These are phyloP conservation scores for Caenorhabditis japonica DNA, from an alignment of 2,888 invertebrate genomes.

Conservation along the genomic window DNA sequence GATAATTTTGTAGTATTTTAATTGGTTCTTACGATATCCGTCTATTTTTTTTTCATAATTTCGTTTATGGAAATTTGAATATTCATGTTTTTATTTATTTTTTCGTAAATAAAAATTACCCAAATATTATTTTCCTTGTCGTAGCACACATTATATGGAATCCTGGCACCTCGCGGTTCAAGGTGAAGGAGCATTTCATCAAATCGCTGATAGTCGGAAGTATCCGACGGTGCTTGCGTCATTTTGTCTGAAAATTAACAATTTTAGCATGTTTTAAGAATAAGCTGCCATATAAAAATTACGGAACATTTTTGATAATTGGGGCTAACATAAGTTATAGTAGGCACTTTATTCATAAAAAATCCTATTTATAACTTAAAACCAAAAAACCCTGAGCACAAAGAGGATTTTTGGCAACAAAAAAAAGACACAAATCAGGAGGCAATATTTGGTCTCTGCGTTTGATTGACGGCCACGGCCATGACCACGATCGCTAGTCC, in stretches of 20 bases:
- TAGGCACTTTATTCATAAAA: too few relatives aligned
- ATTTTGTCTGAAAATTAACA: constrained; percentile 50
- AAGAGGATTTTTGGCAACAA: neutral
- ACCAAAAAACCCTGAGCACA: neutral
- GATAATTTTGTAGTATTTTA: too few relatives aligned
- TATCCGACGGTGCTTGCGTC: constrained; percentile 73
- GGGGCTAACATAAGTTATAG: too few relatives aligned
- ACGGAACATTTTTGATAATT: too few relatives aligned
- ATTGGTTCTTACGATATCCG: too few relatives aligned
- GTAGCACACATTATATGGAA: constrained; percentile 71
- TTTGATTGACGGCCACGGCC: constrained; percentile 33
- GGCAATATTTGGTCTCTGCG: constrained; percentile 35
- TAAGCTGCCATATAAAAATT: too few relatives aligned
- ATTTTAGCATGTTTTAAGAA: neutral
- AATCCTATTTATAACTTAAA: too few relatives aligned
- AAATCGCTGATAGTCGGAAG: constrained; percentile 74
- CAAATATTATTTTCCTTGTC: constrained; percentile 64
- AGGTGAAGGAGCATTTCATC: constrained; percentile 75
- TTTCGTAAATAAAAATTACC: constrained; percentile 30
- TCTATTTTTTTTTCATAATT: too few relatives aligned
- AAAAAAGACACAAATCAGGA: neutral
- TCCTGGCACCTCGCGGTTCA: constrained; percentile 68
- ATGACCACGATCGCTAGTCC: neutral
- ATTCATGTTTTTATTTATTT: too few relatives aligned
- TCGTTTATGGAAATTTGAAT: too few relatives aligned